These are phyloP conservation scores for Eupleurogrammus muticus DNA, from an alignment of 2,797 vertebrate species.

Conservation along the genomic window DNA sequence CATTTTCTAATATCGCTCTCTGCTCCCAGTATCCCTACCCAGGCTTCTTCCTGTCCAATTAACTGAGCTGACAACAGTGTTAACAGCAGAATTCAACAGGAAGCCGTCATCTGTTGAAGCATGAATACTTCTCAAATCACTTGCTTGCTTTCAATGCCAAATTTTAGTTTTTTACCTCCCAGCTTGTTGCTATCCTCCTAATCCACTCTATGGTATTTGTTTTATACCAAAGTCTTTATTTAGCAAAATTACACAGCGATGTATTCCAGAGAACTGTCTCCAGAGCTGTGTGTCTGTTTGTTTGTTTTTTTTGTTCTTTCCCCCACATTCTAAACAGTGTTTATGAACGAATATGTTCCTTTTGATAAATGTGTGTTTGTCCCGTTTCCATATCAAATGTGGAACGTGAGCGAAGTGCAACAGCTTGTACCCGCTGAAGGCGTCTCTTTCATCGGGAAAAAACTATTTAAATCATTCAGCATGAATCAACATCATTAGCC, in stretches of 20 bases:
- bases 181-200: conserved; percentile 4
- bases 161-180: conserved; percentile 3
- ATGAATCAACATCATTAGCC: background rate
- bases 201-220: conserved; percentile 20
- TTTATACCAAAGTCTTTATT: conserved; percentile 41
- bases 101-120: background rate
- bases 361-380: conserved; percentile 8
- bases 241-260: conserved; percentile 28
- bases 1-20: background rate
- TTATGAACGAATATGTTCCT: conserved; percentile 5
- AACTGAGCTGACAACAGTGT: conserved; percentile 24
- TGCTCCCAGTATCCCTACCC: conserved; percentile 18
- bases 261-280: conserved; percentile 24
- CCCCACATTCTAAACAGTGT: background rate
- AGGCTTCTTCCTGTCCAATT: conserved; percentile 27
- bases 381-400: background rate
- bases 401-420: background rate
- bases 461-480: background rate
- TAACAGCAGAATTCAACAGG: conserved; percentile 27
- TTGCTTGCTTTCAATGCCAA: background rate
- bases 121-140: background rate
- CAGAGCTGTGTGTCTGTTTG: background rate
- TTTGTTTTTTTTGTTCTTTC: background rate
- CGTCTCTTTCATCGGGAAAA: background rate
- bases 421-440: background rate